Base-by-base conservation (phyloP, 2,797 vertebrate species). In the Enteromius trimaculatus region DNA sequence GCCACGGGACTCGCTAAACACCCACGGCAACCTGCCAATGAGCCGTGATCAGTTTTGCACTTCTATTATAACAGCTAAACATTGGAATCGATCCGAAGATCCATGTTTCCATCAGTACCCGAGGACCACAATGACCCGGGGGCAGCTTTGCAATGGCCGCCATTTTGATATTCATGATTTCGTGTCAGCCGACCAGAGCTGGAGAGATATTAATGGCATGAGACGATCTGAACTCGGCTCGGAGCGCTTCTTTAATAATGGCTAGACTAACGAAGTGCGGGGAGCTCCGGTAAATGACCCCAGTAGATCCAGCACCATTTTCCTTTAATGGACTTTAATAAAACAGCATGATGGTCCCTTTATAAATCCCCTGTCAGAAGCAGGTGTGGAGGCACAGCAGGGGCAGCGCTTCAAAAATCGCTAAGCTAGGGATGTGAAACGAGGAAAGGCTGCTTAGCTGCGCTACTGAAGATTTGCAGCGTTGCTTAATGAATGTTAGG, bases 261-360 rank as follows among this genome's bases (percentile, higher is more conserved):
- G 77, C 74, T 72, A 76, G 29, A 78, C 79, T 84, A 87, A 87
- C 82, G 21, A 82, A 86, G 80, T 80, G 92, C 90, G 91, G 90
- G 90, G 90, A 92, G 91, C 87, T 91, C 47, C 23, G 9, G 19
- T 60, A 92, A 94, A 93, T 93, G 93, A 94, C 93, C 93, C 92
- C 91, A 90, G 90, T 90, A 92, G 91, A 91, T 90, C 92, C 90
- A 90, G 88, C 91, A 89, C 88, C 85, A 89, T 62, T 70, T 78
- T 21, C 10, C 58, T 84, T 86, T 87, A 88, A 89, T 87, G 55
- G 74, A 66, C 76, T 84, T 81, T 60, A 87, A 85, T 78, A 83
- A 86, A 89, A 86, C 78, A 75, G 53, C 69, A 49, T 75, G 60
- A 80, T 77, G 84, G 53, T 58, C 44, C 34, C 34, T 65, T 81